phyloP scores from a whole-genome alignment of 2,888 invertebrate genomes.

The Allacma fusca region DNA sequence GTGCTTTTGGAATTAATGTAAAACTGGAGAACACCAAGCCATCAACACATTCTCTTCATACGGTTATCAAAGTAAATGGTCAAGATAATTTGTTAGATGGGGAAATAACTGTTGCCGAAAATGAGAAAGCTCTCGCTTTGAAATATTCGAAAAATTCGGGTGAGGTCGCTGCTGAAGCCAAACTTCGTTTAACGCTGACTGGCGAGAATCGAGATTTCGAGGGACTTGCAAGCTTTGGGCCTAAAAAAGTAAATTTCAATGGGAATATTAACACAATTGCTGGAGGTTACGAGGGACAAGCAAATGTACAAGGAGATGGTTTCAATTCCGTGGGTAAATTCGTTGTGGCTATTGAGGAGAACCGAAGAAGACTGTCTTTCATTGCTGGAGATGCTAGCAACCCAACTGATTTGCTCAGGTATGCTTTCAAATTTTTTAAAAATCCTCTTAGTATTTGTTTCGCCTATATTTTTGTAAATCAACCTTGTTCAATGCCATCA shows the following conservation, averaged over 20 bases:
- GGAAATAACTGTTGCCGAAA: not conserved
- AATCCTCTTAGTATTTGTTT: not conserved
- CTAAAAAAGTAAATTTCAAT: not conserved
- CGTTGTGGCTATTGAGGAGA: constrained; percentile 4
- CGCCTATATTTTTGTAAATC: too few relatives aligned
- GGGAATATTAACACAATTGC: not conserved
- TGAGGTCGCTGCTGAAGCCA: not conserved
- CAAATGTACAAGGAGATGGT: not conserved
- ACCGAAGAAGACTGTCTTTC: not conserved
- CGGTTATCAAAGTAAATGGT: not conserved
- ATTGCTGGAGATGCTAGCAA: constrained; percentile 19
- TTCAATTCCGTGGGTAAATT: constrained; percentile 11
- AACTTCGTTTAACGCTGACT: not conserved
- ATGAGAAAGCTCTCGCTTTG: constrained; percentile 1
- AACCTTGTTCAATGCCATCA: too few relatives aligned
- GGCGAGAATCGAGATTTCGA: not conserved
- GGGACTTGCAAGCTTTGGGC: not conserved
- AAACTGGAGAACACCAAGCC: not conserved
- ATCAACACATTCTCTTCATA: not conserved
- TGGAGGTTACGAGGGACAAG: constrained; percentile 26
- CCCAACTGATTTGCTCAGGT: constrained; percentile 25
- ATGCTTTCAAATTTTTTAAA: not conserved
- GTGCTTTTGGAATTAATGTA: not conserved
- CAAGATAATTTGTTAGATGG: not conserved
- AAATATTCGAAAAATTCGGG: not conserved